Evolutionary conservation across 2,113 vertebrate species (phyloP), one percentile per base, ranked within the genome.

Genomic region (Eubucco bourcierii): DNA sequence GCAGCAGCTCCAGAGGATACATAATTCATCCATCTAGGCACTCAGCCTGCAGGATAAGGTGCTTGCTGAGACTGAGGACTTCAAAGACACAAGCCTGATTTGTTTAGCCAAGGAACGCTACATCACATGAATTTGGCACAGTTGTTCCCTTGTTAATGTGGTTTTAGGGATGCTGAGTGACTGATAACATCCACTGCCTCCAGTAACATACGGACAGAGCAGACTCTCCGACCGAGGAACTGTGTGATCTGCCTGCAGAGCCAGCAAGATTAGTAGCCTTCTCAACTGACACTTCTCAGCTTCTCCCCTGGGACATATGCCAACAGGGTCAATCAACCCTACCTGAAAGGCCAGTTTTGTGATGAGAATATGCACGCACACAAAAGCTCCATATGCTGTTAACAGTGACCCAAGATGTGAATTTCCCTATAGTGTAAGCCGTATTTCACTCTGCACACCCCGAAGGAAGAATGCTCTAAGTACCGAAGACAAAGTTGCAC

Each of bases 1-100:
- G 67, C 71, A 83, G 77, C 56, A 90, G 71, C 59, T 66, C 66
- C 78, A 68, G 89, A 79, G 74, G 88, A 93, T 78, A 87, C 89
- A 90, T 47, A 95, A 74, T 78, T 87, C 55, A 61, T 41, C 66
- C 24, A 89, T 33, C 59, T 76, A 84, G 71, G 73, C 50, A 74
- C 33, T 59, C 61, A 78, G 82, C 31, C 70, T 90, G 84, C 9
- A 67, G 50, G 25, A 34, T 64, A 21, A 78, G 82, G 17, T 34
- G 39, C 47, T 88, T 78, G 63, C 65, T 66, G 63, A 14, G 58
- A 44, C 46, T 63, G 68, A 66, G 50, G 47, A 12, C 46, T 91
- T 84, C 28, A 83, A 94, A 93, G 67, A 64, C 56, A 68, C 2
- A 7, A 87, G 31, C 12, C 20, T 4, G 29, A 9, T 61, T 79